Base-by-base conservation (phyloP, 64 coral and sea anemone genomes). In the Montipora cactus region DNA sequence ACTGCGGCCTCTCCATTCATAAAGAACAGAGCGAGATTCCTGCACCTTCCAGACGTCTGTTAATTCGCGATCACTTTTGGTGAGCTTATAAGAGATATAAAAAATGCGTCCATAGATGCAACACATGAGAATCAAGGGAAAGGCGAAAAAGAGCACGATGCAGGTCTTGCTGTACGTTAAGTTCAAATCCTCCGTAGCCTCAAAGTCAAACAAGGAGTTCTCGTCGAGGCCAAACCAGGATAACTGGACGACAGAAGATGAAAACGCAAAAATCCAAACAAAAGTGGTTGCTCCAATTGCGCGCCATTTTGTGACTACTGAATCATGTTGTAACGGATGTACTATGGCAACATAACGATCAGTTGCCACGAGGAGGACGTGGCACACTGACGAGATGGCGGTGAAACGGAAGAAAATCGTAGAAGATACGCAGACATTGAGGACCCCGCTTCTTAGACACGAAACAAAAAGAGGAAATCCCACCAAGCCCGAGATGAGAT, bases 271-370 rank as follows among this genome's bases (percentile, higher is more conserved):
- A 23, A 83, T n/a, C 89, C 89, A 91, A 55, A 83, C 71, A 53
- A 25, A 61, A 5, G 51, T 19, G 25, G 66, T 81, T 28, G 80
- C 68, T 3, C 19, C 16, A 12, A 82, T 16, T 3, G 80, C 78
- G 2, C 89, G 89, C 66, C 51, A 47, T 73, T 82, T 91, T 81
- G 89, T 91, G 8, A 91, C 79, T 7, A 91, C 16, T 14, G 66
- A 44, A n/a, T 53, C 55, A 14, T 91, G 79, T 15, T 83, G 46
- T 2, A 91, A 53, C 4, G 78, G 62, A 81, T 79, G 78, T 9
- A 91, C 79, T 67, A 91, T 81, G 47, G 69, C 71, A 14, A 91
- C 71, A 20, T 91, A 91, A 19, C 89, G 89, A 45, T 91, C 89
- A 44, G 21, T 74, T 3, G 89, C 80, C 1, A 81, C 69, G 0